Evolutionary conservation across 1,140 invertebrate species (phyloP), one percentile per base, ranked within the genome.

Genomic region (Antheraea mylitta): DNA sequence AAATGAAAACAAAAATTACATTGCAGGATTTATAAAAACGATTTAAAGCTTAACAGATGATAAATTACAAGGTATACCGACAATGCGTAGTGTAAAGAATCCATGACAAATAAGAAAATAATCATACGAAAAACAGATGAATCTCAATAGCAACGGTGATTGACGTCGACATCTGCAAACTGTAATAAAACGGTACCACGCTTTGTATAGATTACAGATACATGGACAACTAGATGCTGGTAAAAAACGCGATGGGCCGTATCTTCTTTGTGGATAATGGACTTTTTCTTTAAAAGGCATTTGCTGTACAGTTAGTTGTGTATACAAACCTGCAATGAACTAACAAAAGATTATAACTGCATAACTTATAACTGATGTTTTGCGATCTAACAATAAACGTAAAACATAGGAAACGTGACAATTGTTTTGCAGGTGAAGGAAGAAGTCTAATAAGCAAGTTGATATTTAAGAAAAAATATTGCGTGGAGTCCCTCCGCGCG

Each of bases 101-200:
- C 73, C 66, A 69, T 65, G 64, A 70, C 59, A 71, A 75, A 71
- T 30, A 36, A 67, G 61, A 69, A 84, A 72, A 82, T 73, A 82
- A 79, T 80, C 66, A 73, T 71, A 71, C 72, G 73, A 77, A 80
- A 42, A 78, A 78, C 65, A 74, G 72, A 78, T 77, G 78, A 82
- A 80, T 78, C 79, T 73, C 65, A 72, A 71, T 68, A 73, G 61
- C 64, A 71, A 71, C 73, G 70, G 74, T 74, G 74, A 74, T 62
- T 65, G 72, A 77, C 74, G 79, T 68, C 67, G 78, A 83, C 81
- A 83, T 85, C 79, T 75, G 82, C 73, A 83, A 82, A 70, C 71
- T 71, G 65, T 71, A 72, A 75, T 75, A 74, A 71, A 86, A 83
- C 82, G 84, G 84, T 79, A 82, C 64, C 68, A 69, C 73, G 75